A percentile compares a stretch with the other conserved stretches of the same genome.
phyloP scores from a whole-genome alignment of 2,113 vertebrate genomes.

The Merops nubicus region DNA sequence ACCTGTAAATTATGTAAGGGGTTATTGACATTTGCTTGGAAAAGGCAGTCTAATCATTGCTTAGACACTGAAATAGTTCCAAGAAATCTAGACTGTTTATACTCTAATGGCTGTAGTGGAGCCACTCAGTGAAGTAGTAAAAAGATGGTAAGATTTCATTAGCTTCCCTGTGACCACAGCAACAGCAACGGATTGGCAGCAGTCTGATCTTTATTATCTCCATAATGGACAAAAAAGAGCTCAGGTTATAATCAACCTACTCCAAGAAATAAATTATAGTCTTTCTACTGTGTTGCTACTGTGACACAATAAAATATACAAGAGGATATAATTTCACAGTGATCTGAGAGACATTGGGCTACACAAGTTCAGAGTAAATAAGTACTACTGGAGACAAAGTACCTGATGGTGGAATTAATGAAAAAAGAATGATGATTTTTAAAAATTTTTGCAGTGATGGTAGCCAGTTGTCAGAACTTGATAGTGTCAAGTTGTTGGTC shows the following conservation, averaged over 20 bases:
- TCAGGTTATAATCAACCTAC: not conserved
- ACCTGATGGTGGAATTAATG: not conserved
- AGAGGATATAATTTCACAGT: not conserved
- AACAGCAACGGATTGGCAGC: not conserved
- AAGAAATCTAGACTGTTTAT: not conserved
- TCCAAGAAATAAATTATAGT: not conserved
- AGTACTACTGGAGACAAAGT: not conserved
- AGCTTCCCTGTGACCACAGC: not conserved
- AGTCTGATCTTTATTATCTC: not conserved
- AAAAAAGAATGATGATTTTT: not conserved
- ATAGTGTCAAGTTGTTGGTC: not conserved
- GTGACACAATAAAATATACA: not conserved
- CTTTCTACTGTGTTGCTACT: not conserved
- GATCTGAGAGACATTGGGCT: not conserved
- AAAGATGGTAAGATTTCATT: not conserved
- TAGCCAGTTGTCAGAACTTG: not conserved
- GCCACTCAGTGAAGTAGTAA: not conserved
- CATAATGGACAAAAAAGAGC: not conserved
- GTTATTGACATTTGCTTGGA: not conserved
- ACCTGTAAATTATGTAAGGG: not conserved
- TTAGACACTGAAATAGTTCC: not conserved
- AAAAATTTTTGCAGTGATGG: not conserved
- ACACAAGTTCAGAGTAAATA: not conserved
- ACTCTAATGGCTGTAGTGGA: not conserved
- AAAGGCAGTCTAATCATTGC: not conserved